A percentile compares a stretch with the other conserved stretches of the same genome.
Conservation (phyloP, 2,113 vertebrate species). For the Campylomormyrus numenius region DNA sequence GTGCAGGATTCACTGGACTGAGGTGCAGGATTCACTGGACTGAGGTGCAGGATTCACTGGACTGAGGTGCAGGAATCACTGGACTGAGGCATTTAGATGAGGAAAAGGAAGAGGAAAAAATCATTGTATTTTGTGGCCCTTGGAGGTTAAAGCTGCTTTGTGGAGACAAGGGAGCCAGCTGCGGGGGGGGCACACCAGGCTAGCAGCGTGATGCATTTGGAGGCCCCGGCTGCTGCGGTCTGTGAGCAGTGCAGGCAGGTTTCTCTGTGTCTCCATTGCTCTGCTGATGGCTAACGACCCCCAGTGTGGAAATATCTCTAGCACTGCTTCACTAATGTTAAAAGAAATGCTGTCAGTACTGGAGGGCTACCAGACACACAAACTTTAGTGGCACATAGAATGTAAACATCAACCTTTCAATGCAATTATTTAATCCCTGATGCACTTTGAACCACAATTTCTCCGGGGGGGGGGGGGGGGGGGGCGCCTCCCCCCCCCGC, state of each 20-base stretch:
- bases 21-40: background rate
- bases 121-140: background rate
- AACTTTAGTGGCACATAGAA: background rate
- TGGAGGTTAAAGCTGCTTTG: background rate
- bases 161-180: background rate
- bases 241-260: background rate
- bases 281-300: background rate
- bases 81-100: background rate
- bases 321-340: background rate
- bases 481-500: too few relatives aligned
- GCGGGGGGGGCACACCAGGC: background rate
- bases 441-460: background rate
- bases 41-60: background rate
- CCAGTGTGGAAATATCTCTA: background rate
- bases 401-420: background rate
- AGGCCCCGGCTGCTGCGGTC: background rate
- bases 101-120: background rate
- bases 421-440: background rate
- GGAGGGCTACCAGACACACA: background rate
- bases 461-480: background rate
- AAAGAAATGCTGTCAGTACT: background rate
- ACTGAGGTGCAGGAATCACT: background rate
- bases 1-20: fast-evolving
- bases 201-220: background rate
- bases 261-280: background rate